Base-by-base conservation (phyloP, 2,888 invertebrate species). In the Drosophila vallismaia region DNA sequence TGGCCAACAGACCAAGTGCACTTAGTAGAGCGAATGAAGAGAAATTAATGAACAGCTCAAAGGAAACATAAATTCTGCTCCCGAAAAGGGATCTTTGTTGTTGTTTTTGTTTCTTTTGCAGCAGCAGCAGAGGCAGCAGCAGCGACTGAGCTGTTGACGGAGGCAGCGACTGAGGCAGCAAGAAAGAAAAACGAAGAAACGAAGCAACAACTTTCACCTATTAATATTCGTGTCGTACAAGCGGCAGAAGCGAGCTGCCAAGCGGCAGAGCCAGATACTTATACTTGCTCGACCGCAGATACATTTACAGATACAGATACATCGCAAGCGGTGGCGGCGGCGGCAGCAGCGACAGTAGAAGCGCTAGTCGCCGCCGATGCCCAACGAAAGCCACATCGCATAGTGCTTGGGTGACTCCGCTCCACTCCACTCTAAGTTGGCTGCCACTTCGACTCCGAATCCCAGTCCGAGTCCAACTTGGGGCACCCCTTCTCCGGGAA, bases 131-230 rank as follows among this genome's bases (percentile, higher is more conserved):
- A 46, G 59, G 50, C 50, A 48, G 48, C 48, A 14, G 45, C 62
- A 28, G 28, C 28, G 67, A 51, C 51, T 42, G 28, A 28, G 28
- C 28, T 5, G 28, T 28, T 6, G 67, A 51, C 51, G 44, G 63
- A 46, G 53, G 45, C 64, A 19, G 38, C 63, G 45, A 12, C 55
- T 12, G 33, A 12, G n/a, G n/a, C 14, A 50, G 26, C 5, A 31
- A 66, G 46, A 68, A 68, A 69, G 38, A 53, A 64, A 58, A 63
- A 54, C 46, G 68, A 57, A 75, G 71, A 64, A 73, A 75, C 58
- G 80, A 81, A 86, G 82, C 86, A 85, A 90, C 89, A 90, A 90
- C 90, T 90, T 90, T 90, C 90, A 90, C 90, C 90, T 88, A 90
- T 90, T 90, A 90, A 90, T 90, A 90, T 90, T 89, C 90, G 89